Percentiles rank a stretch among this genome's conserved stretches.
These are phyloP conservation scores for Tribolium madens DNA, from an alignment of 1,140 invertebrate species.

Conservation along the genomic window DNA sequence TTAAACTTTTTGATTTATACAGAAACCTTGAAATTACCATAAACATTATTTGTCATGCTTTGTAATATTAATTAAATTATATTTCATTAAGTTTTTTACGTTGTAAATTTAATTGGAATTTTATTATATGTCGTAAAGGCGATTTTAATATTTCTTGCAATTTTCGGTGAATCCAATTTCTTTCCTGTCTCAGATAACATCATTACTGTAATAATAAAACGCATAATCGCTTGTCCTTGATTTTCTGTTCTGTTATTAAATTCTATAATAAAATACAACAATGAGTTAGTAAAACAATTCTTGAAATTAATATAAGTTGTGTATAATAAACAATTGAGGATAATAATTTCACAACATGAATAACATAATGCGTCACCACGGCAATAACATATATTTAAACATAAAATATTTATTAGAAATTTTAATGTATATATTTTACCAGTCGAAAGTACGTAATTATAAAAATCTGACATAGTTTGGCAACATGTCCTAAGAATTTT, in stretches of 20 bases:
- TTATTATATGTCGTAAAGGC: neutral
- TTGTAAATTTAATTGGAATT: neutral
- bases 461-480: slow-evolving; percentile 28
- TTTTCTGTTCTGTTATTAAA: slow-evolving; percentile 17
- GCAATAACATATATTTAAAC: slow-evolving; percentile 49
- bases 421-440: slow-evolving; percentile 48
- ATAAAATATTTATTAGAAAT: slow-evolving; percentile 48
- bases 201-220: neutral
- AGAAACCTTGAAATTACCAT: neutral
- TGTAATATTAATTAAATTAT: neutral
- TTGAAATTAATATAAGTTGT: slow-evolving; percentile 39
- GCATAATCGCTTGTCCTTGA: slow-evolving; percentile 11
- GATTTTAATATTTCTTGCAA: neutral
- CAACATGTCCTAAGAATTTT: neutral
- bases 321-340: slow-evolving; percentile 42
- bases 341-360: slow-evolving; percentile 46
- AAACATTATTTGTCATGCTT: neutral
- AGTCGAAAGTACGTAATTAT: slow-evolving; percentile 51
- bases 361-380: slow-evolving; percentile 46
- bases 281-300: slow-evolving; percentile 34
- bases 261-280: slow-evolving; percentile 33
- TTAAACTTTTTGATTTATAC: neutral
- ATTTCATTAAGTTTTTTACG: neutral
- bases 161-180: no score
- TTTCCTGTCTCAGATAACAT: neutral